These are phyloP conservation scores for Prochilodus magdalenae DNA, from an alignment of 2,113 vertebrate genomes.

Conservation along the genomic window DNA sequence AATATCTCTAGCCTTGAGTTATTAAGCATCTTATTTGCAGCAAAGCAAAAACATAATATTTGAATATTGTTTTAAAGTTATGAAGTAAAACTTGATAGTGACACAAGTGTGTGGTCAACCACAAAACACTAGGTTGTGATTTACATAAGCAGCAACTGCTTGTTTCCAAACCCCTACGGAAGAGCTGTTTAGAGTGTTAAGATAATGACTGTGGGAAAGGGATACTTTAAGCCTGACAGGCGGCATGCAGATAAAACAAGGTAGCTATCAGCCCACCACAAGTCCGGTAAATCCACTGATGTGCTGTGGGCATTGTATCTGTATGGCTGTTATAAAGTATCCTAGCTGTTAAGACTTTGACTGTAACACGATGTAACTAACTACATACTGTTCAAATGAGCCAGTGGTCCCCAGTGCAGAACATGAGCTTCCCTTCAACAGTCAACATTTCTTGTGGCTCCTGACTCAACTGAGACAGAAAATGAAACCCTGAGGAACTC, in stretches of 20 bases:
- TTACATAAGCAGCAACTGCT: not conserved
- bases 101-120: not conserved
- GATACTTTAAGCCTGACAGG: not conserved
- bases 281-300: not conserved
- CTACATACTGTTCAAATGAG: no score
- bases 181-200: not conserved
- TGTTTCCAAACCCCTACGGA: not conserved
- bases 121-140: not conserved
- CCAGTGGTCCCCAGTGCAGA: no score
- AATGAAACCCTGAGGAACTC: no score
- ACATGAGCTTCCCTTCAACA: no score
- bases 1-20: not conserved
- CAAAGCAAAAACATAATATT: no score
- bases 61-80: no score
- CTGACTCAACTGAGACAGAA: no score
- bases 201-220: not conserved
- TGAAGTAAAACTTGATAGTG: no score
- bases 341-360: no score
- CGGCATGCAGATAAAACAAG: not conserved
- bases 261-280: not conserved
- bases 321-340: not conserved
- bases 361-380: no score
- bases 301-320: not conserved
- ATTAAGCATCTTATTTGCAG: not conserved
- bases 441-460: no score